These are phyloP conservation scores for Argentina silus DNA, from an alignment of 2,797 vertebrate species.

Conservation along the genomic window DNA sequence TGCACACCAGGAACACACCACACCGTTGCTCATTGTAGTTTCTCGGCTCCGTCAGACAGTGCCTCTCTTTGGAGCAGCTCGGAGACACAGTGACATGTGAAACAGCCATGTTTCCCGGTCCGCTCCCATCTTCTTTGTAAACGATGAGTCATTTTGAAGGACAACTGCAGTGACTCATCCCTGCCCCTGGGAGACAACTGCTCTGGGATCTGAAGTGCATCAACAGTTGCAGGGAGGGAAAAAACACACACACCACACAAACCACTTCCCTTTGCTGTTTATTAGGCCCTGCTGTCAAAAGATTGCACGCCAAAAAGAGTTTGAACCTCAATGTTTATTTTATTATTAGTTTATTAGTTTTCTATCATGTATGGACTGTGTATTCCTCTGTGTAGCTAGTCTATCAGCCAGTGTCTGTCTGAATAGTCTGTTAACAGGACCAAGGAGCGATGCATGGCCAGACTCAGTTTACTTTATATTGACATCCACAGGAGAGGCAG, in stretches of 20 bases:
- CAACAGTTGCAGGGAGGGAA: not conserved
- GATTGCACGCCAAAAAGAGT: not conserved
- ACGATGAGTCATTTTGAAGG: not conserved
- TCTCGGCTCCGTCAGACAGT: not conserved
- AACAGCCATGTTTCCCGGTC: not conserved
- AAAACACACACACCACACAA: not conserved
- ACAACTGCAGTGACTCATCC: not conserved
- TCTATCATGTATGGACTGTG: not conserved
- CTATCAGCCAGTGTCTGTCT: slow-evolving; percentile 6
- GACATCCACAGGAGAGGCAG: slow-evolving; percentile 63
- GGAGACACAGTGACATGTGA: not conserved
- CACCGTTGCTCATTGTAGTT: not conserved
- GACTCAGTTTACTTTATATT: slow-evolving; percentile 45
- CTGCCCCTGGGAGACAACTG: not conserved
- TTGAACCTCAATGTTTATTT: no score
- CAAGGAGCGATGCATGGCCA: slow-evolving; percentile 25
- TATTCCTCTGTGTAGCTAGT: not conserved
- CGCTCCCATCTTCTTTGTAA: not conserved
- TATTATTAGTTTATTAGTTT: not conserved
- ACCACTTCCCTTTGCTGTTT: no score
- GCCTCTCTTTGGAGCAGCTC: not conserved
- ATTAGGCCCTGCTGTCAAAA: not conserved
- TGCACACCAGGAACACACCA: not conserved
- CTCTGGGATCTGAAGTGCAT: not conserved
- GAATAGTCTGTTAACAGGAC: slow-evolving; percentile 38